Percentiles rank a stretch among this genome's conserved stretches.
Evolutionary conservation across 2,113 vertebrate species (phyloP).

Genomic region (Syngnathus typhle): DNA sequence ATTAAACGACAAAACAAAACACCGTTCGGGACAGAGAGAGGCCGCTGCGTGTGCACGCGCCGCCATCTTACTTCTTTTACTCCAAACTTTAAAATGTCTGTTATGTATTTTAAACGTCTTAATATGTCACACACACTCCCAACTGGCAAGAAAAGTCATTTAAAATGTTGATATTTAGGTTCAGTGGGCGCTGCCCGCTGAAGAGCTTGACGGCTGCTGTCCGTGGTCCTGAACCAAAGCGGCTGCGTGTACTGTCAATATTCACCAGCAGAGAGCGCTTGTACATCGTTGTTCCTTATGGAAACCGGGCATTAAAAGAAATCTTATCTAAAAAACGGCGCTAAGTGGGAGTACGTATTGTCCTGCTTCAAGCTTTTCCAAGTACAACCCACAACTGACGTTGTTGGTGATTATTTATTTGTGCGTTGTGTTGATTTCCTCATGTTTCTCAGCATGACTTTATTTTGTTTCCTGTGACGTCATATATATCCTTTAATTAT

Average conservation of each 20-base stretch:
- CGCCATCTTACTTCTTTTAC: no score
- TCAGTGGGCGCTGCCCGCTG: no score
- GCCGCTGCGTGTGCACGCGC: no score
- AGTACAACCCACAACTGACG: neutral
- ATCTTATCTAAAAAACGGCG: neutral
- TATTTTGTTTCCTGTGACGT: neutral
- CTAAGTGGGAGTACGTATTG: constrained; percentile 9
- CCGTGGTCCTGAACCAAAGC: constrained; percentile 6
- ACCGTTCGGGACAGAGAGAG: no score
- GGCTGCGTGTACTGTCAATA: fast-evolving
- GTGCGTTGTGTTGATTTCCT: neutral
- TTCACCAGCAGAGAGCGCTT: constrained; percentile 22
- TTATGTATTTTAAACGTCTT: neutral
- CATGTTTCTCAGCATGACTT: neutral
- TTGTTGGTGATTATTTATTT: neutral
- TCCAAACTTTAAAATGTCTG: no score
- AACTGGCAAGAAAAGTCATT: neutral
- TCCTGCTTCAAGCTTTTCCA: neutral
- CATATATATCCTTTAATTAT: no score
- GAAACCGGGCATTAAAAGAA: neutral
- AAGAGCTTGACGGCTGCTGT: neutral
- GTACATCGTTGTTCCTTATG: neutral
- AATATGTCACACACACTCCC: neutral
- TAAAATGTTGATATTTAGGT: neutral
- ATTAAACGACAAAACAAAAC: no score